These are phyloP conservation scores for Toxotes chatareus DNA, from an alignment of 2,113 vertebrate genomes.

Conservation along the genomic window DNA sequence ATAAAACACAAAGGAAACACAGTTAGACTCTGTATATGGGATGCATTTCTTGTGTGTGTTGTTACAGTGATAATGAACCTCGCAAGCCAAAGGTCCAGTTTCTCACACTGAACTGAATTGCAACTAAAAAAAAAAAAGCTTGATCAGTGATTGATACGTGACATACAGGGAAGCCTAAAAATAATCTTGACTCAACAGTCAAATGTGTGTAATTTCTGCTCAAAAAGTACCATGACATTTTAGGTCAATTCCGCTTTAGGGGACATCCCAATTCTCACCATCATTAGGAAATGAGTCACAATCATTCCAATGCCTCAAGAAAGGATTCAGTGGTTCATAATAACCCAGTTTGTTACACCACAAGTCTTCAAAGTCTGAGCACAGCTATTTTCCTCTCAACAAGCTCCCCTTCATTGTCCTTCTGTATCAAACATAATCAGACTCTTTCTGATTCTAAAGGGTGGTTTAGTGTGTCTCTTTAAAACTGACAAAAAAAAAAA, in stretches of 20 bases:
- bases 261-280: conserved; percentile 21
- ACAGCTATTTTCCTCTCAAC: conserved; percentile 1
- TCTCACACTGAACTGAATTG: not conserved
- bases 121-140: not conserved
- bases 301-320: conserved; percentile 13
- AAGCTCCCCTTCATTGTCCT: not conserved
- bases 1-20: not conserved
- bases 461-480: not conserved
- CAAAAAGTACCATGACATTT: not conserved
- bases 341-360: not conserved
- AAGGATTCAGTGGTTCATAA: not conserved
- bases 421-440: not conserved
- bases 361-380: not conserved
- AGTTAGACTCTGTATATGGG: conserved; percentile 34
- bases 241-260: not conserved
- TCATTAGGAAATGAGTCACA: conserved; percentile 28
- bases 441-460: not conserved
- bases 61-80: not conserved
- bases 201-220: not conserved
- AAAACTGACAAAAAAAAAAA: not conserved
- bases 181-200: not conserved
- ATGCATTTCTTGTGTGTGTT: not conserved
- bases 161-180: not conserved
- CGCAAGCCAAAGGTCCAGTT: not conserved
- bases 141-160: not conserved